Percentiles rank a stretch among this genome's conserved stretches.
Evolutionary conservation across 2,113 vertebrate genomes (phyloP).

Genomic region (Pituophis catenifer): DNA sequence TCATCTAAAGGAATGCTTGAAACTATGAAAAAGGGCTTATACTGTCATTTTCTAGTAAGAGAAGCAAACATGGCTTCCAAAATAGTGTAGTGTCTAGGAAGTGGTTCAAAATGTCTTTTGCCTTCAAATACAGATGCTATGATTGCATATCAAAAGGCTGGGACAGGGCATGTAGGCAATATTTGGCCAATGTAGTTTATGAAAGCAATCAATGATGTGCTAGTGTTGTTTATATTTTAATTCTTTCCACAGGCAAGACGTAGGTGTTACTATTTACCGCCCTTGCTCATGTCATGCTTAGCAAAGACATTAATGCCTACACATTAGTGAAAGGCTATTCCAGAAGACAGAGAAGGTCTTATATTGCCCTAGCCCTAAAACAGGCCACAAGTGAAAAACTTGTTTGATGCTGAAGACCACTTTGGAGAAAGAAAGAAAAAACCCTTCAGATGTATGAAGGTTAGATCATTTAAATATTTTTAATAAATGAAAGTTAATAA

Average conservation of each 20-base stretch:
- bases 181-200: not conserved
- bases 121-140: not conserved
- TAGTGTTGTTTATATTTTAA: not conserved
- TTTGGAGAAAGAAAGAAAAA: not conserved
- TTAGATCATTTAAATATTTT: not conserved
- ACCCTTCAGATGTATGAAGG: not conserved
- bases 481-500: conserved; percentile 1
- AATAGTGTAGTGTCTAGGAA: not conserved
- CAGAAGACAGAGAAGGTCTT: not conserved
- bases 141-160: not conserved
- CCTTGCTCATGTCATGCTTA: not conserved
- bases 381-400: not conserved
- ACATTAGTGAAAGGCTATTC: not conserved
- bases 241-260: not conserved
- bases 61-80: not conserved
- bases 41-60: not conserved
- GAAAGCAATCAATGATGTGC: not conserved
- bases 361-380: not conserved
- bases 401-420: not conserved
- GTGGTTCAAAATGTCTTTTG: not conserved
- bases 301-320: not conserved
- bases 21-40: not conserved
- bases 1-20: not conserved
- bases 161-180: not conserved
- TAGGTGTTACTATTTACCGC: not conserved